A percentile compares a stretch with the other conserved stretches of the same genome.
phyloP scores from a whole-genome alignment of 2,113 vertebrate species.

The Prochilodus magdalenae region DNA sequence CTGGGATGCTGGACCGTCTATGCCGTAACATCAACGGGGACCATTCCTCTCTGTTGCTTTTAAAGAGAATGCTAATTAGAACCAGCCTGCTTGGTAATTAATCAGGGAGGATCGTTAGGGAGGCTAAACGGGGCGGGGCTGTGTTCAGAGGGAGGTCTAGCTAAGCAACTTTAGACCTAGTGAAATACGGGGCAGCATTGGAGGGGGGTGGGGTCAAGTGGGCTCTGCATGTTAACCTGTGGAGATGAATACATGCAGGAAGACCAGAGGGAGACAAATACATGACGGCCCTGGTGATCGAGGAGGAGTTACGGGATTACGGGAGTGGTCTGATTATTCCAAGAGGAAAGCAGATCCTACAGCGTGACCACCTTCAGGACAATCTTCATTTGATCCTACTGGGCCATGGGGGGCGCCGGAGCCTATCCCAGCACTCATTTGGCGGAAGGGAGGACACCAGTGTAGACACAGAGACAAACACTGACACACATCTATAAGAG shows the following conservation, averaged over 20 bases:
- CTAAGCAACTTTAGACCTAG: constrained; percentile 64
- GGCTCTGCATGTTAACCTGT: constrained; percentile 60
- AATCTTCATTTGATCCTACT: no score
- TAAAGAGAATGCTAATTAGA: constrained; percentile 70
- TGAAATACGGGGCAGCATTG: constrained; percentile 62
- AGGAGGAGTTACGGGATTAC: no score
- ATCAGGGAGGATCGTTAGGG: constrained; percentile 70
- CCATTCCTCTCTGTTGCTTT: constrained; percentile 48
- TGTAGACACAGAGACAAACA: no score
- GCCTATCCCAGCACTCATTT: no score
- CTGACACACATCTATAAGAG: no score
- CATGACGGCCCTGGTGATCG: background rate
- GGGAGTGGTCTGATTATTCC: no score
- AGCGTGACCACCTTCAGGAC: no score
- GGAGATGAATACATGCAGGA: constrained; percentile 66
- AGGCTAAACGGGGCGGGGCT: constrained; percentile 34
- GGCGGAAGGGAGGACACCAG: no score
- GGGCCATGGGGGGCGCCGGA: no score
- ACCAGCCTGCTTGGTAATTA: constrained; percentile 68
- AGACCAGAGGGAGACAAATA: constrained; percentile 64
- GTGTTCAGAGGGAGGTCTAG: constrained; percentile 51
- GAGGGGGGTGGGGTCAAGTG: constrained; percentile 49
- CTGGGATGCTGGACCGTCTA: no score
- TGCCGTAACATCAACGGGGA: background rate
- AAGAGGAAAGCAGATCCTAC: no score